Percentiles rank a stretch among this genome's conserved stretches.
Evolutionary conservation across 2,113 vertebrate species (phyloP).

Genomic region (Antechinus flavipes): DNA sequence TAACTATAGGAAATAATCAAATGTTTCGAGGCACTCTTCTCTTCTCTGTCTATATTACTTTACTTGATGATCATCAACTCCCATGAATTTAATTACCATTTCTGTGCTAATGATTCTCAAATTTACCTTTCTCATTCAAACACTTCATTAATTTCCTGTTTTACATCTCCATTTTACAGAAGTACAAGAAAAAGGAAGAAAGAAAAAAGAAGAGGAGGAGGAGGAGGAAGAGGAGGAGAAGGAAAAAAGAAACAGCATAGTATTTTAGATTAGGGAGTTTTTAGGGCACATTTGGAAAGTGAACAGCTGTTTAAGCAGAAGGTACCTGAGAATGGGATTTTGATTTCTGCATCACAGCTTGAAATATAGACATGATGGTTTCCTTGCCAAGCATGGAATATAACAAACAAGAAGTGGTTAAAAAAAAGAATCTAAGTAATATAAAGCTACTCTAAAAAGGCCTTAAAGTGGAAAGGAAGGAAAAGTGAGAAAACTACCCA

Average conservation of each 20-base stretch:
- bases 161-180: not conserved
- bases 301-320: not conserved
- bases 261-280: not conserved
- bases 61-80: not conserved
- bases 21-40: not conserved
- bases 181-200: too few species aligned
- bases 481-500: not conserved
- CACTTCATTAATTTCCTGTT: not conserved
- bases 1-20: not conserved
- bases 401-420: not conserved
- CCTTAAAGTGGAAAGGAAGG: not conserved
- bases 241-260: not conserved
- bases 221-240: not conserved
- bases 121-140: not conserved
- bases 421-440: not conserved
- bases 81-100: not conserved
- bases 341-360: not conserved
- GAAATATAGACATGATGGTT: not conserved
- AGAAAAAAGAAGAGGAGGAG: too few species aligned
- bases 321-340: not conserved
- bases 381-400: not conserved
- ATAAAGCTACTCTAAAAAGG: not conserved
- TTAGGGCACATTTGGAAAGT: slow-evolving; percentile 28
- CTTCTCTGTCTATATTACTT: not conserved
- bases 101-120: not conserved